Conservation (phyloP, 2,797 vertebrate genomes). For the Tiaroga cobitis region DNA sequence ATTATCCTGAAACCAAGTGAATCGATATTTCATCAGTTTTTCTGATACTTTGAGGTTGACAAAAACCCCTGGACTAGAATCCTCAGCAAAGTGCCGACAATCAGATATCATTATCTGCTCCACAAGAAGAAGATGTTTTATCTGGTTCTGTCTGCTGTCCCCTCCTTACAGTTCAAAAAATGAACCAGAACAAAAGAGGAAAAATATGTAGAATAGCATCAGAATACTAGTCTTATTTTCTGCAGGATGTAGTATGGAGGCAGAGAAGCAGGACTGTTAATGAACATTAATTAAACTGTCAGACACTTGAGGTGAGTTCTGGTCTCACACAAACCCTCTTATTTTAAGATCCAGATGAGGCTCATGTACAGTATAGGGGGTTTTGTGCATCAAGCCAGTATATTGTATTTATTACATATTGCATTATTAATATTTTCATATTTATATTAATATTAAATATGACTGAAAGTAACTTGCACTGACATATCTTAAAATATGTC, state of each 20-base stretch:
- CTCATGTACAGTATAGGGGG: background rate
- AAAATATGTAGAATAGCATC: background rate
- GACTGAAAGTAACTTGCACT: too few relatives aligned
- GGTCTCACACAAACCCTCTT: background rate
- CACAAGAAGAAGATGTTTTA: background rate
- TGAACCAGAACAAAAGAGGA: background rate
- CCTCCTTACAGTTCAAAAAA: background rate
- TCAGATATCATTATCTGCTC: slow-evolving; percentile 9
- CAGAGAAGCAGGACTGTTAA: background rate
- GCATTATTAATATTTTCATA: background rate
- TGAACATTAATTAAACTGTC: background rate
- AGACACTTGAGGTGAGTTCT: background rate
- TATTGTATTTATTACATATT: background rate
- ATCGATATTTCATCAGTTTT: slow-evolving; percentile 44
- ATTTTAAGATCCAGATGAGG: background rate
- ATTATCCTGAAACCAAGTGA: slow-evolving; percentile 10
- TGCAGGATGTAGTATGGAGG: background rate
- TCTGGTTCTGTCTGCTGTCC: background rate
- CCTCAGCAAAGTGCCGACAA: background rate
- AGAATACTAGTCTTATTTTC: background rate
- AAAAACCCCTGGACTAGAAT: slow-evolving; percentile 3
- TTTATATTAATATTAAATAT: background rate
- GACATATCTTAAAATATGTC: too few relatives aligned
- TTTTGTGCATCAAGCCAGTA: background rate
- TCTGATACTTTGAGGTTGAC: slow-evolving; percentile 22